phyloP scores from a whole-genome alignment of 1,140 invertebrate species.

The Drosophila melanica region DNA sequence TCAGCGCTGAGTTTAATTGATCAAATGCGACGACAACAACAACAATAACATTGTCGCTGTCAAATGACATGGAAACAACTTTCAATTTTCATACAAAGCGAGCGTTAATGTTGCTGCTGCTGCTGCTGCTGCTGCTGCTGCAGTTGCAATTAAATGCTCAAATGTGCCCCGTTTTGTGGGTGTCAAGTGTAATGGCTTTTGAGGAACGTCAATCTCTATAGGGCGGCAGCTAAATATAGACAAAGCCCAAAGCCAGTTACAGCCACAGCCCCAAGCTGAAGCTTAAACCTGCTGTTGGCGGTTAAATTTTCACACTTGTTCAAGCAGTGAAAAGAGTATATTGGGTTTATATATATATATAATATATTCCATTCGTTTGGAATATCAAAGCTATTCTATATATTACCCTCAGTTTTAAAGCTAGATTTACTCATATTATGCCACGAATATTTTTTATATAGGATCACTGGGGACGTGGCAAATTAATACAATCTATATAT shows the following conservation, averaged over 20 bases:
- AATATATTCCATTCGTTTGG: too few relatives aligned
- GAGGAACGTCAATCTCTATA: conserved; percentile 41
- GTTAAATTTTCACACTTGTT: not conserved
- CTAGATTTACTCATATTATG: too few relatives aligned
- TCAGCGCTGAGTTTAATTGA: conserved; percentile 64
- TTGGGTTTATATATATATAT: too few relatives aligned
- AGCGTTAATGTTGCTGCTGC: conserved; percentile 23
- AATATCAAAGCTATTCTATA: too few relatives aligned
- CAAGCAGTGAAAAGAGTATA: not conserved
- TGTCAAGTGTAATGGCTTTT: conserved; percentile 74
- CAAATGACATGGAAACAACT: conserved; percentile 59
- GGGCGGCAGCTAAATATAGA: conserved; percentile 78
- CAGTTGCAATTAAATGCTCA: conserved; percentile 77
- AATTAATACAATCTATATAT: too few relatives aligned
- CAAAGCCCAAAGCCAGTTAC: conserved; percentile 41
- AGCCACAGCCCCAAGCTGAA: conserved; percentile 56
- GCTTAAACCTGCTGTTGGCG: conserved; percentile 53
- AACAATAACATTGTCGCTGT: conserved; percentile 9
- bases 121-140: conserved; percentile 10
- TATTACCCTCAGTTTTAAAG: too few relatives aligned
- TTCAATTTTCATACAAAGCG: conserved; percentile 74
- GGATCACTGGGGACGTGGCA: too few relatives aligned
- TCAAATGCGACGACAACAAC: conserved; percentile 64
- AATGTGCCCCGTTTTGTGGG: conserved; percentile 73
- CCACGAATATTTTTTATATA: too few relatives aligned